Evolutionary conservation across 2,113 vertebrate species (phyloP).

Genomic region (Colaptes auratus): DNA sequence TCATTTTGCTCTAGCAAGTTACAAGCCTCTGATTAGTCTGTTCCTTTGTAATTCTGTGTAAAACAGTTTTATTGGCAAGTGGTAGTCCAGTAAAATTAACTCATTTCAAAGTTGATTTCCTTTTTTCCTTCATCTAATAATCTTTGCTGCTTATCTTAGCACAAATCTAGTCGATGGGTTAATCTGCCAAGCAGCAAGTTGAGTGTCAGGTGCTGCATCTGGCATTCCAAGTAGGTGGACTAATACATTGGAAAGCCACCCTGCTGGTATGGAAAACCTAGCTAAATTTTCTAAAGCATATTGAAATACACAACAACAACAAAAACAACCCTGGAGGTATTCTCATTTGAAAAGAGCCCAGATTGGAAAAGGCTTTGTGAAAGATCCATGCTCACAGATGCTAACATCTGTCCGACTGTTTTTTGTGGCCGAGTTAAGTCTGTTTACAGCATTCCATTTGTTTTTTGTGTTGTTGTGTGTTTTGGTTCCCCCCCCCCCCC

Average conservation of each 20-base stretch:
- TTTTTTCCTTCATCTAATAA: neutral
- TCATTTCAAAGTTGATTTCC: constrained; percentile 22
- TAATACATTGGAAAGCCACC: neutral
- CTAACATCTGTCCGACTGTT: constrained; percentile 74
- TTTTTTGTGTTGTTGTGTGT: neutral
- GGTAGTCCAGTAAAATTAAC: constrained; percentile 3
- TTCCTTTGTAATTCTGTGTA: constrained; percentile 19
- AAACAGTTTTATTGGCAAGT: neutral
- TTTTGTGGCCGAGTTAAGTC: constrained; percentile 69
- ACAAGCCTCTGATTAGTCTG: constrained; percentile 23
- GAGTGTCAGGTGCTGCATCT: neutral
- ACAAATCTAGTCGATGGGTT: neutral
- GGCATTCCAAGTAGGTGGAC: neutral
- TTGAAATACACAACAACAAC: neutral
- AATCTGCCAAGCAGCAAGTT: neutral
- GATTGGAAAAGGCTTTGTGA: constrained; percentile 41
- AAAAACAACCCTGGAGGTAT: neutral
- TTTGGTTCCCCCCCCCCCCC: neutral
- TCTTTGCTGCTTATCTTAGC: constrained; percentile 3
- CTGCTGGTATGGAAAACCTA: neutral
- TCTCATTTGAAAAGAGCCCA: constrained; percentile 46
- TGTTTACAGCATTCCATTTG: constrained; percentile 76
- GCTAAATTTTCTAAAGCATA: neutral
- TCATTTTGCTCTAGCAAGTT: constrained; percentile 27
- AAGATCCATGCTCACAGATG: constrained; percentile 69